Evolutionary conservation across 2,888 invertebrate species (phyloP).

Genomic region (Brachyptera putata): DNA sequence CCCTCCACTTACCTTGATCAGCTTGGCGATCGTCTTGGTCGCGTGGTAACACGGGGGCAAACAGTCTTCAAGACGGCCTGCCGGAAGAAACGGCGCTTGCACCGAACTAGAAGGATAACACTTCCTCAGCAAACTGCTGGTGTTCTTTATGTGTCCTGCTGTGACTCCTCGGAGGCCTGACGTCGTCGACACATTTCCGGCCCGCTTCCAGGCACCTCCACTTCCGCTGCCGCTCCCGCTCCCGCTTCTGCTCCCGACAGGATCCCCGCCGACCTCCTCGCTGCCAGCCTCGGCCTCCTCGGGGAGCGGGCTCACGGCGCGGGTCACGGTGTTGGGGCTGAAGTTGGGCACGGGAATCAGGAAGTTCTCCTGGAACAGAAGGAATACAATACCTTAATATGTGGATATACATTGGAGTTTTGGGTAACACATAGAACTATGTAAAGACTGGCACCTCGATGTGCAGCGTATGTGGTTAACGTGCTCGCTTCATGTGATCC

Average conservation of each 20-base stretch:
- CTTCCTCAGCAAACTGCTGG: constrained; percentile 41
- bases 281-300: constrained; percentile 38
- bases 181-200: constrained; percentile 26
- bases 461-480: too few species aligned
- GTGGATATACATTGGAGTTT: too few species aligned
- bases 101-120: constrained; percentile 44
- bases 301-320: constrained; percentile 38
- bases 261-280: constrained; percentile 30
- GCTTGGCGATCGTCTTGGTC: constrained; percentile 53
- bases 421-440: too few species aligned
- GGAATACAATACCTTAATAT: too few species aligned
- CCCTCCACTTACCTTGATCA: constrained; percentile 54
- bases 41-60: constrained; percentile 55
- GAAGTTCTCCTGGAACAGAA: constrained; percentile 39
- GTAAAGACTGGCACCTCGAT: too few species aligned
- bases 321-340: constrained; percentile 35
- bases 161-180: constrained; percentile 30
- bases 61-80: constrained; percentile 49
- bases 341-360: constrained; percentile 40
- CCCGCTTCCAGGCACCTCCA: constrained; percentile 17
- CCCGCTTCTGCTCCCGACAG: constrained; percentile 22
- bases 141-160: constrained; percentile 26
- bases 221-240: constrained; percentile 26
- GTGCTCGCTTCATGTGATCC: too few species aligned
- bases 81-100: constrained; percentile 45